phyloP scores from a whole-genome alignment of 2,797 vertebrate species.

The Clarias fuscus region DNA sequence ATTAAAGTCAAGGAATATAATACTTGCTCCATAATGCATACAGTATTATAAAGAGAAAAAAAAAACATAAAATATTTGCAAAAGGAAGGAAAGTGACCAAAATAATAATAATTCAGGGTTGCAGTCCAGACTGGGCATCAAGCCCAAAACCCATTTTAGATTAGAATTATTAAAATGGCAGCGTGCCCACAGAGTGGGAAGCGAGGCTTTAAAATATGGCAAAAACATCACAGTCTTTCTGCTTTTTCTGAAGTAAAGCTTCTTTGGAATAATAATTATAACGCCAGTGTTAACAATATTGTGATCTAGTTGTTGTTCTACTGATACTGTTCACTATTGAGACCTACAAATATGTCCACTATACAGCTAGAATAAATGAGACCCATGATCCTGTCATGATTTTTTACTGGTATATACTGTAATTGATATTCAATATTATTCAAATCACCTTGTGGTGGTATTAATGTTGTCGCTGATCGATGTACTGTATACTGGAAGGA shows the following conservation, averaged over 20 bases:
- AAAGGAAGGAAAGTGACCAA: constrained; percentile 19
- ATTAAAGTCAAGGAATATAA: not conserved
- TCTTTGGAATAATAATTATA: constrained; percentile 9
- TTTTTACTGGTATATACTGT: too few species aligned
- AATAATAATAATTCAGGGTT: constrained; percentile 43
- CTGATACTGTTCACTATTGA: not conserved
- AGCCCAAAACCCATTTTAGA: constrained; percentile 61
- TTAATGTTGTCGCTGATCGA: too few species aligned
- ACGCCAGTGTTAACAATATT: constrained; percentile 22
- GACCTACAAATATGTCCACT: constrained; percentile 27
- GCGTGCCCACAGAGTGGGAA: constrained; percentile 56
- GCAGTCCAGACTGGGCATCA: constrained; percentile 43
- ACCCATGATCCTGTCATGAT: too few species aligned
- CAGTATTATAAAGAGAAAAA: not conserved
- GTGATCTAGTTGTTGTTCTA: not conserved
- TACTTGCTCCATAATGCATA: not conserved
- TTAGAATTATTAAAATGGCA: constrained; percentile 72
- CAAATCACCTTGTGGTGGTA: too few species aligned
- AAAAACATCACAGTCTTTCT: not conserved
- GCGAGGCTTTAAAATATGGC: constrained; percentile 44
- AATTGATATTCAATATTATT: too few species aligned
- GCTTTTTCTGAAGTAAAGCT: constrained; percentile 1
- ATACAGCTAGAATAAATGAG: not conserved
- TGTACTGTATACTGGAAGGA: not conserved
- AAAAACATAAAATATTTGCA: not conserved